Percentiles rank a stretch among this genome's conserved stretches.
Evolutionary conservation across 1,140 invertebrate species (phyloP).

Genomic region (Polypedilum vanderplanki): DNA sequence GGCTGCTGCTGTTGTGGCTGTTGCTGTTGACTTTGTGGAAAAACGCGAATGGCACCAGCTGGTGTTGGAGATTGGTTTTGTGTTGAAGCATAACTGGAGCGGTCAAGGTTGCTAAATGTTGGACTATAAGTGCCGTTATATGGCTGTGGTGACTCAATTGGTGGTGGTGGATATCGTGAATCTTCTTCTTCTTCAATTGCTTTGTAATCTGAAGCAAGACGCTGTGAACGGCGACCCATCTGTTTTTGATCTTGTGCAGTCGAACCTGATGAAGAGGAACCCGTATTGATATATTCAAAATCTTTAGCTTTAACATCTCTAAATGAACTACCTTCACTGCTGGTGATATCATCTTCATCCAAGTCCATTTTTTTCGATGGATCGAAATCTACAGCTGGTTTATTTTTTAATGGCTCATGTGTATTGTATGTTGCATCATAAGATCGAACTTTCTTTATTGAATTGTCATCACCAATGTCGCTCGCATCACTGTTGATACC

Average conservation of each 20-base stretch:
- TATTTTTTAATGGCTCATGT: conserved; percentile 68
- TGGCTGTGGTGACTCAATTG: conserved; percentile 7
- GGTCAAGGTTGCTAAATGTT: conserved; percentile 42
- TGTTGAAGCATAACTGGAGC: conserved; percentile 38
- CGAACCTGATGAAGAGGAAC: conserved; percentile 33
- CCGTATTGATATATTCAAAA: conserved; percentile 48
- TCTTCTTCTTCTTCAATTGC: conserved; percentile 44
- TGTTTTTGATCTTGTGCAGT: conserved; percentile 44
- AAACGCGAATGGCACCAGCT: conserved; percentile 41
- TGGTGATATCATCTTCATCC: conserved; percentile 54
- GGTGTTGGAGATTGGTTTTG: conserved; percentile 33
- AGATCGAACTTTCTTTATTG: conserved; percentile 54
- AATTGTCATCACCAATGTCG: conserved; percentile 36
- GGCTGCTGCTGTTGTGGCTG: conserved; percentile 8
- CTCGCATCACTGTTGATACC: conserved; percentile 41
- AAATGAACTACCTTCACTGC: conserved; percentile 51
- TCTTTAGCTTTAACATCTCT: conserved; percentile 52
- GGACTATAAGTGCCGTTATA: conserved; percentile 39
- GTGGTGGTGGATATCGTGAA: conserved; percentile 32
- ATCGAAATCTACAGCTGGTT: conserved; percentile 62
- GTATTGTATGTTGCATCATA: conserved; percentile 76
- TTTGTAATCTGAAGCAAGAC: conserved; percentile 42
- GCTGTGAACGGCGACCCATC: conserved; percentile 47
- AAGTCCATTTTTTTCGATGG: conserved; percentile 72
- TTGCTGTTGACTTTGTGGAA: conserved; percentile 33